These are phyloP conservation scores for Cosmia pyralina DNA, from an alignment of 2,888 invertebrate genomes.

Conservation along the genomic window DNA sequence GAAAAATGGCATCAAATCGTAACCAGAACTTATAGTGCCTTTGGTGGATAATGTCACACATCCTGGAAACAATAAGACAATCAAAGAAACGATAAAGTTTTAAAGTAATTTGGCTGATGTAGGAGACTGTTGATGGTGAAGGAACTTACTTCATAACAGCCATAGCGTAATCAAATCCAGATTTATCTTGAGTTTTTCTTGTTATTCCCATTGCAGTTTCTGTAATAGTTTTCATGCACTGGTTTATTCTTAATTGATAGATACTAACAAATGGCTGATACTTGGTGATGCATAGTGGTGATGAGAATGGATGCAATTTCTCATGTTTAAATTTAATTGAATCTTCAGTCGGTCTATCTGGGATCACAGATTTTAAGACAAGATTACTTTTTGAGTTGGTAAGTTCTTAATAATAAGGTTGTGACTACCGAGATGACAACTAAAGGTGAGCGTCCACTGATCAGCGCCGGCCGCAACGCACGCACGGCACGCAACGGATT, in stretches of 20 bases:
- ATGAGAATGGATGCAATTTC: background rate
- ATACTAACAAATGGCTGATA: background rate
- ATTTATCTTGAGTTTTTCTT: conserved; percentile 92
- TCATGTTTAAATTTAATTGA: background rate
- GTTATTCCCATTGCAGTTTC: conserved; percentile 96
- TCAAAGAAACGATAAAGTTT: background rate
- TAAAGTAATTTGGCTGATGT: background rate
- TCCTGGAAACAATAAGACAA: conserved; percentile 80
- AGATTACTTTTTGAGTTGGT: background rate
- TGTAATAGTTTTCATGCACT: conserved; percentile 70
- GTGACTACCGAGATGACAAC: background rate
- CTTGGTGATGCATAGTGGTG: background rate
- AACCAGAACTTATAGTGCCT: conserved; percentile 94
- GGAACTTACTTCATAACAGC: conserved; percentile 93
- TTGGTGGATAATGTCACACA: conserved; percentile 95
- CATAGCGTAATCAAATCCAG: conserved; percentile 95
- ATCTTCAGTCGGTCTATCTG: background rate
- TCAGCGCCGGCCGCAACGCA: too few species aligned
- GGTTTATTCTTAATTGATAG: background rate
- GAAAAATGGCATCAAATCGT: conserved; percentile 93
- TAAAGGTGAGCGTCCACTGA: too few species aligned
- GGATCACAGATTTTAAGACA: background rate
- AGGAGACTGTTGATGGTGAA: background rate
- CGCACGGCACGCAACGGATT: too few species aligned
- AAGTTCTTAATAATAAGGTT: background rate